phyloP scores from a whole-genome alignment of 2,888 invertebrate genomes.

The Ephialtes manifestator region DNA sequence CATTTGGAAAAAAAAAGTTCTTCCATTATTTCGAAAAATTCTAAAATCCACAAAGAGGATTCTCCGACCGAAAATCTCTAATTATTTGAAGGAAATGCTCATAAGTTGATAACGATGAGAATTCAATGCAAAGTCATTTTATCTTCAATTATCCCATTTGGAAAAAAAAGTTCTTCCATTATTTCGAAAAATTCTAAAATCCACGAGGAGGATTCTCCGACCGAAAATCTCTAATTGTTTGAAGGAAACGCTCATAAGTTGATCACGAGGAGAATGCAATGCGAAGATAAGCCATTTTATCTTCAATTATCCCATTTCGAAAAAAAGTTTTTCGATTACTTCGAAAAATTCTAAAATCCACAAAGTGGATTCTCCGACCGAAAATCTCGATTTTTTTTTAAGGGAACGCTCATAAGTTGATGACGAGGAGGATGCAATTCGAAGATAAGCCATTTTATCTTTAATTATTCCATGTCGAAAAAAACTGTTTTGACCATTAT shows the following conservation, averaged over 20 bases:
- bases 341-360: not conserved
- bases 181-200: too few relatives aligned
- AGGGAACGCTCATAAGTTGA: too few relatives aligned
- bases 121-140: too few relatives aligned
- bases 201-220: too few relatives aligned
- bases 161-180: too few relatives aligned
- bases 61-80: not conserved
- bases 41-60: not conserved
- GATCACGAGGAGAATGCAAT: not conserved
- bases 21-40: too few relatives aligned
- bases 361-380: not conserved
- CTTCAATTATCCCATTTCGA: not conserved
- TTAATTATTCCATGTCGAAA: not conserved
- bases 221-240: too few relatives aligned
- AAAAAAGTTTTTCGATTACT: not conserved
- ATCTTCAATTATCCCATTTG: too few relatives aligned
- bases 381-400: too few relatives aligned
- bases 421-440: not conserved
- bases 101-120: too few relatives aligned
- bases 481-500: not conserved
- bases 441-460: not conserved
- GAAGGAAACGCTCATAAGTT: too few relatives aligned
- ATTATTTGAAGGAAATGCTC: too few relatives aligned
- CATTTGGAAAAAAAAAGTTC: not conserved
- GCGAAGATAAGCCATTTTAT: not conserved